Evolutionary conservation across 2,113 vertebrate genomes (phyloP).

Genomic region (Pitta sordida): DNA sequence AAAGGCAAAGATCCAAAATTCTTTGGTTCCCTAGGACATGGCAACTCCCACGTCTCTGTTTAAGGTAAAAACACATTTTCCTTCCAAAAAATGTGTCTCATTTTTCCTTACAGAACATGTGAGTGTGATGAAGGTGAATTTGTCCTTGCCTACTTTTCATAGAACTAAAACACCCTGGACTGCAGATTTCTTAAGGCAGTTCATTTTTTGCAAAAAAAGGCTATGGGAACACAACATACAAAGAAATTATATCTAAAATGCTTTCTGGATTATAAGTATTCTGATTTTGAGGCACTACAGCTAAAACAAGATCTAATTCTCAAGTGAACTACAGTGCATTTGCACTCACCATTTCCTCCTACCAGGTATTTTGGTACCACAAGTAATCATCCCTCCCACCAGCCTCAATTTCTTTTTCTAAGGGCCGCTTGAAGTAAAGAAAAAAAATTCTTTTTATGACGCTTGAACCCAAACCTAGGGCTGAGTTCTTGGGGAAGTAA

Average conservation of each 20-base stretch:
- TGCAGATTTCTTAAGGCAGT: neutral
- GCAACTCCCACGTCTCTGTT: neutral
- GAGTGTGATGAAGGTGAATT: neutral
- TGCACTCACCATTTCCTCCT: neutral
- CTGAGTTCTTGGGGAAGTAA: neutral
- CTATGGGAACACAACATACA: neutral
- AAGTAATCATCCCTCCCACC: neutral
- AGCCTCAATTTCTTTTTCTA: neutral
- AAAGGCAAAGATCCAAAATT: neutral
- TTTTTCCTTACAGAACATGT: neutral
- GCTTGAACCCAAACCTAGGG: neutral
- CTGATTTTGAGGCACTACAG: neutral
- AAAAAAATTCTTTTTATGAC: neutral
- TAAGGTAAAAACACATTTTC: neutral
- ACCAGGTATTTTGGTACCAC: neutral
- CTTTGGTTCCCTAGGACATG: neutral
- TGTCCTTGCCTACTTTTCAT: neutral
- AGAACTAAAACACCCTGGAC: neutral
- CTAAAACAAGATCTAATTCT: neutral
- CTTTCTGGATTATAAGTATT: neutral
- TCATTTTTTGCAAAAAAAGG: neutral
- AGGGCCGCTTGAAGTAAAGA: neutral
- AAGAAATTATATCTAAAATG: neutral
- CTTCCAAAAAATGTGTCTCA: neutral
- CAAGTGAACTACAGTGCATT: neutral